phyloP scores from a whole-genome alignment of 2,888 invertebrate genomes.

The Hipparchia semele region DNA sequence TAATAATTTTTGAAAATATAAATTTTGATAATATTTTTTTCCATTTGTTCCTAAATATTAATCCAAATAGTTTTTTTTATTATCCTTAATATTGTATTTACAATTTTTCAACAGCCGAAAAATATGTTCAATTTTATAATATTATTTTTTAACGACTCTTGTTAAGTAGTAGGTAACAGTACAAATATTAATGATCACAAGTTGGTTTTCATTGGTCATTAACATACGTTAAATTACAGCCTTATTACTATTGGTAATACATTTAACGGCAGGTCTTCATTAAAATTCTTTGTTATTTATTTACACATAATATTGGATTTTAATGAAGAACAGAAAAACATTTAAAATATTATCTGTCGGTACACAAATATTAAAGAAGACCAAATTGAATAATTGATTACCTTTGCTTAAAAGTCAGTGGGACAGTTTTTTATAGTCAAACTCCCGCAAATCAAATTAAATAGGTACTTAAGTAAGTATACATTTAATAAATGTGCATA shows the following conservation, averaged over 20 bases:
- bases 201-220: conserved; percentile 85
- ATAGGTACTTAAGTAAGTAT: not conserved
- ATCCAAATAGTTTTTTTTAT: conserved; percentile 80
- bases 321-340: conserved; percentile 36
- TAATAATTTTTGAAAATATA: conserved; percentile 84
- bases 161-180: conserved; percentile 84
- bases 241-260: conserved; percentile 77
- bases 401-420: not conserved
- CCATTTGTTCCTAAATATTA: conserved; percentile 82
- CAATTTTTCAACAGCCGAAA: conserved; percentile 84
- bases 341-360: not conserved
- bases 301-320: conserved; percentile 50
- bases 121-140: conserved; percentile 83
- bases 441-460: not conserved
- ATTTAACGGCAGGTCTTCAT: conserved; percentile 77
- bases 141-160: conserved; percentile 84
- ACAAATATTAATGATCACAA: conserved; percentile 85
- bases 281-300: conserved; percentile 65
- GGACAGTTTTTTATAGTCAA: not conserved
- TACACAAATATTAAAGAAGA: not conserved
- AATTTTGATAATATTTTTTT: conserved; percentile 82
- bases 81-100: conserved; percentile 83
- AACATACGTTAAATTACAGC: conserved; percentile 81
- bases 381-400: too few relatives aligned
- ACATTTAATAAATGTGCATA: conserved; percentile 52